phyloP scores from a whole-genome alignment of 2,797 vertebrate genomes.

The Aphelocoma californica region DNA sequence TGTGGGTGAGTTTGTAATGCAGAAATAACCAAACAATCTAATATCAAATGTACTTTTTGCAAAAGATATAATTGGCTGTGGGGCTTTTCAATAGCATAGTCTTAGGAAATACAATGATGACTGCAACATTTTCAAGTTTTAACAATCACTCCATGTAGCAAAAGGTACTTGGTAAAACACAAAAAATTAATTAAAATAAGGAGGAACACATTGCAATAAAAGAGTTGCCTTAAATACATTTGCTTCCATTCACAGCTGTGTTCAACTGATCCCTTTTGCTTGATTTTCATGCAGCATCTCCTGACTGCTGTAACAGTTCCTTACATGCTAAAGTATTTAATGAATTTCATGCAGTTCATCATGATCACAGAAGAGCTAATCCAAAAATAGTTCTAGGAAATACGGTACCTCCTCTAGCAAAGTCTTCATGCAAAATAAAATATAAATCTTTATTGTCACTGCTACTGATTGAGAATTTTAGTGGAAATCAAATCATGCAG shows the following conservation, averaged over 20 bases:
- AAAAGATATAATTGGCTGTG: not conserved
- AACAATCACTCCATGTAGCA: not conserved
- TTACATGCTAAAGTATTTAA: not conserved
- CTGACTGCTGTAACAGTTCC: not conserved
- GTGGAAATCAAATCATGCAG: not conserved
- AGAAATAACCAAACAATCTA: not conserved
- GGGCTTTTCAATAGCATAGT: not conserved
- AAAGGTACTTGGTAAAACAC: not conserved
- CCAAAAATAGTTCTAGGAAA: not conserved
- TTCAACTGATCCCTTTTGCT: not conserved
- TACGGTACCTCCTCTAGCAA: not conserved
- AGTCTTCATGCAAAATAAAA: not conserved
- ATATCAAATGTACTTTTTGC: not conserved
- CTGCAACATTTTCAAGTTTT: not conserved
- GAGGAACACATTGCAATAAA: not conserved
- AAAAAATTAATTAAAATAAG: not conserved
- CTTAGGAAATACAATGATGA: not conserved
- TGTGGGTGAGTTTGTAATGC: conserved; percentile 7
- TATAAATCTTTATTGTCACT: not conserved
- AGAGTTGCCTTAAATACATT: not conserved
- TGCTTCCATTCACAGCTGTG: not conserved
- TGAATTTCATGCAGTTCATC: not conserved
- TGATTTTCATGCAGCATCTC: not conserved
- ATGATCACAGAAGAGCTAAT: not conserved
- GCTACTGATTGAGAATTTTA: not conserved